Conservation (phyloP, 2,797 vertebrate species). For the Chelonia mydas region DNA sequence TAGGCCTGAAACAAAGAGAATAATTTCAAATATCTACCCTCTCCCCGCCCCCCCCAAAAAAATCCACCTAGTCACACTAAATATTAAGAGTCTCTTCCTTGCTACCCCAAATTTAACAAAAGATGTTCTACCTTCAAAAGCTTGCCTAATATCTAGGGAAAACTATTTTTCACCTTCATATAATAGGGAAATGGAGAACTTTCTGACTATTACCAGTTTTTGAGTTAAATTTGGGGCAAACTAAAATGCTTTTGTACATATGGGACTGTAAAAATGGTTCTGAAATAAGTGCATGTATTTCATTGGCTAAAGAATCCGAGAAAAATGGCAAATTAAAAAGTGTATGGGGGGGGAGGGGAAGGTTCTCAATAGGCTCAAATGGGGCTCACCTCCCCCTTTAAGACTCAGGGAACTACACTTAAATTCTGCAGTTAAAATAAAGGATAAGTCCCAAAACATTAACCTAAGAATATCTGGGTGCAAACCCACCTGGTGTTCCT, state of each 20-base stretch:
- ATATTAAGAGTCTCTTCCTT: background rate
- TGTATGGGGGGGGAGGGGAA: background rate
- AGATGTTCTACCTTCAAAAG: background rate
- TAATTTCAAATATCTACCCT: slow-evolving; percentile 24
- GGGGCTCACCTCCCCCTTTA: background rate
- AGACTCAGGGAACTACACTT: background rate
- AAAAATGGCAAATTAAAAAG: background rate
- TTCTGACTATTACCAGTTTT: slow-evolving; percentile 9
- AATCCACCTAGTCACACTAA: background rate
- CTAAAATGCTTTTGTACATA: background rate
- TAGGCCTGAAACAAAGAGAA: slow-evolving; percentile 19
- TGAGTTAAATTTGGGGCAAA: slow-evolving; percentile 6
- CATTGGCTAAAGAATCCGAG: background rate
- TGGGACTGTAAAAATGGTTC: background rate
- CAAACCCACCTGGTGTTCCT: background rate
- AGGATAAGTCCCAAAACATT: slow-evolving; percentile 21
- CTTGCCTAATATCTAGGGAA: background rate
- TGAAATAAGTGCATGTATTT: background rate
- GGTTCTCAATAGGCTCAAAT: background rate
- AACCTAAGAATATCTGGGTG: slow-evolving; percentile 20
- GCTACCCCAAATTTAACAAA: background rate
- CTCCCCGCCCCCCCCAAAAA: background rate
- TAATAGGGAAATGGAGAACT: slow-evolving; percentile 2
- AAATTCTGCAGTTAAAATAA: slow-evolving; percentile 33
- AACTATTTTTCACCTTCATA: background rate